These are phyloP conservation scores for Megalopta genalis DNA, from an alignment of 1,140 invertebrate species.

Conservation along the genomic window DNA sequence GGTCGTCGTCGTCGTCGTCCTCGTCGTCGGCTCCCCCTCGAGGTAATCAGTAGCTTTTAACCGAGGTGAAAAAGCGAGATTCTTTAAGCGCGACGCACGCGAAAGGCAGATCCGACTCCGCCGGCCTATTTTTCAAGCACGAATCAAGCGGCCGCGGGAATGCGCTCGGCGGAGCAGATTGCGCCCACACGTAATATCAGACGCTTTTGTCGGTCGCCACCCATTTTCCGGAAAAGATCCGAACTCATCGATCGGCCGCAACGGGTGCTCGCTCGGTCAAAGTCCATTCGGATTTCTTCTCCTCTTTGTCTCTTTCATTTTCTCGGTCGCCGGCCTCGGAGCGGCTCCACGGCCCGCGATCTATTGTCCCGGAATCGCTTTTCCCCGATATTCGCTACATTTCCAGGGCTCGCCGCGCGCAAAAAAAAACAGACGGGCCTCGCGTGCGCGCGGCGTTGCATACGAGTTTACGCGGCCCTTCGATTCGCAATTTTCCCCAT, in stretches of 20 bases:
- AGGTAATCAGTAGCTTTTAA: neutral
- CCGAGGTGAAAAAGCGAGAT: neutral
- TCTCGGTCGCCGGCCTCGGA: neutral
- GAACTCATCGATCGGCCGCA: neutral
- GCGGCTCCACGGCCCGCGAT: no score
- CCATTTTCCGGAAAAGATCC: slow-evolving; percentile 11
- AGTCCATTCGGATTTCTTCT: neutral
- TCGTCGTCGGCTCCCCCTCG: neutral
- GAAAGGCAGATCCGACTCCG: slow-evolving; percentile 27
- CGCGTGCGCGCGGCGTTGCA: neutral
- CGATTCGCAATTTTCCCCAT: no score
- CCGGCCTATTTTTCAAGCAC: slow-evolving; percentile 36
- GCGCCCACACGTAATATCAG: slow-evolving; percentile 8
- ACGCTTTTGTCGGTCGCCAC: slow-evolving; percentile 5
- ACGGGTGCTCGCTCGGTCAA: neutral
- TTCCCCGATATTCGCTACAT: neutral
- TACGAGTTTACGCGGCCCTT: neutral
- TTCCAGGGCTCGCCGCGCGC: accelerated
- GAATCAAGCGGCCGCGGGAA: slow-evolving; percentile 28
- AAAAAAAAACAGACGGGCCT: neutral
- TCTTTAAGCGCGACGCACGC: neutral
- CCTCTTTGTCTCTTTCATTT: neutral
- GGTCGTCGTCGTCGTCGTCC: no score
- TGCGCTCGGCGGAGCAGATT: neutral
- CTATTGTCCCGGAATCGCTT: neutral